Percentiles rank a stretch among this genome's conserved stretches.
Conservation (phyloP, 2,797 vertebrate genomes). For the Agapornis canus region DNA sequence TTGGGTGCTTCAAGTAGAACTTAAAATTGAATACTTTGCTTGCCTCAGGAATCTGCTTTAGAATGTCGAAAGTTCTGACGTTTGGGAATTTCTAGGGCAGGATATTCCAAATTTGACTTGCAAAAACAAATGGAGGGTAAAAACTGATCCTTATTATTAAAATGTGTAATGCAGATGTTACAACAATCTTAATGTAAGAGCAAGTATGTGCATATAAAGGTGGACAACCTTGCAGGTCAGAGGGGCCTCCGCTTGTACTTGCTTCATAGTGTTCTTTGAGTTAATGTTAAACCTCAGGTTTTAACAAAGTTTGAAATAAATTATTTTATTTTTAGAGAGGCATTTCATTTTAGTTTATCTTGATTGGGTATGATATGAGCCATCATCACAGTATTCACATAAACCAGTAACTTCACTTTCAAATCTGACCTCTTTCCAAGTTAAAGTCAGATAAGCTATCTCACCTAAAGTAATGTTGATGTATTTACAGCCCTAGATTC, state of each 20-base stretch:
- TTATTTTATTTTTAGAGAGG: not conserved
- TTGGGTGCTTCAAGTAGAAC: not conserved
- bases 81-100: not conserved
- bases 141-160: not conserved
- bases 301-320: not conserved
- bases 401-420: not conserved
- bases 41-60: not conserved
- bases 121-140: not conserved
- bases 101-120: not conserved
- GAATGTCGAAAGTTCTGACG: not conserved
- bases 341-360: not conserved
- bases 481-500: not conserved
- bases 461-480: not conserved
- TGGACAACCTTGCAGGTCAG: not conserved
- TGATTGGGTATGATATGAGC: not conserved
- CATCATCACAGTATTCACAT: not conserved
- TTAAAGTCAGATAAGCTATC: not conserved
- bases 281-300: not conserved
- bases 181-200: not conserved
- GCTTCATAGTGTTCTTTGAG: not conserved
- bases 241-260: not conserved
- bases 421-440: not conserved
- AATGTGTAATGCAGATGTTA: not conserved
- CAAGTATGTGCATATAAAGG: not conserved
- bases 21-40: not conserved